Evolutionary conservation across 2,888 invertebrate species (phyloP).

Genomic region (Dolichopus griseipennis): DNA sequence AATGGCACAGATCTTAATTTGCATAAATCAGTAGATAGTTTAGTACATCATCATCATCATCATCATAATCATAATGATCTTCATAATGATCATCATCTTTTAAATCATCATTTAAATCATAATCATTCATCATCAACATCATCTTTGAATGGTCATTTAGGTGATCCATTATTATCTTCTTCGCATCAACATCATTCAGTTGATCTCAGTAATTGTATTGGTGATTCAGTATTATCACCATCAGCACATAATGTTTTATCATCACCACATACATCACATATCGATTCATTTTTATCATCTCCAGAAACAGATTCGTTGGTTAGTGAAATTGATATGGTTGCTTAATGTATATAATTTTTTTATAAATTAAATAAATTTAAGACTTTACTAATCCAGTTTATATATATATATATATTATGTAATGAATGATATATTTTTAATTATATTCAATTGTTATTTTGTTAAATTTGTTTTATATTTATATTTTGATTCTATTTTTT

Average conservation of each 20-base stretch:
- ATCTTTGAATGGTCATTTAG: background rate
- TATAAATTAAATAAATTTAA: too few species aligned
- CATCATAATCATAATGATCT: constrained; percentile 23
- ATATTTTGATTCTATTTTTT: too few species aligned
- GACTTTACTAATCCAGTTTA: too few species aligned
- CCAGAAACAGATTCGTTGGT: constrained; percentile 47
- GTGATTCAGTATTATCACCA: constrained; percentile 46
- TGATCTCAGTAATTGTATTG: constrained; percentile 36
- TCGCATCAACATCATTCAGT: constrained; percentile 27
- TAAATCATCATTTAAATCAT: constrained; percentile 1
- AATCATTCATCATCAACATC: constrained; percentile 16
- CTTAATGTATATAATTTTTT: too few species aligned
- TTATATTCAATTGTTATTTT: too few species aligned
- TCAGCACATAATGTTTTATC: constrained; percentile 31
- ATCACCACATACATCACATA: constrained; percentile 27
- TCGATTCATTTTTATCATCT: constrained; percentile 46
- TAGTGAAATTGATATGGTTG: constrained; percentile 48
- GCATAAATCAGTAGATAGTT: background rate
- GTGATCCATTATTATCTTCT: constrained; percentile 15
- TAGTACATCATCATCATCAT: constrained; percentile 15
- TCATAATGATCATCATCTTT: constrained; percentile 16
- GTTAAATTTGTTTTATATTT: too few species aligned
- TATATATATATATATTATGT: too few species aligned
- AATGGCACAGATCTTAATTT: background rate
- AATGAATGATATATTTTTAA: too few species aligned